phyloP scores from a whole-genome alignment of 2,113 vertebrate genomes.

The Spermophilus dauricus region DNA sequence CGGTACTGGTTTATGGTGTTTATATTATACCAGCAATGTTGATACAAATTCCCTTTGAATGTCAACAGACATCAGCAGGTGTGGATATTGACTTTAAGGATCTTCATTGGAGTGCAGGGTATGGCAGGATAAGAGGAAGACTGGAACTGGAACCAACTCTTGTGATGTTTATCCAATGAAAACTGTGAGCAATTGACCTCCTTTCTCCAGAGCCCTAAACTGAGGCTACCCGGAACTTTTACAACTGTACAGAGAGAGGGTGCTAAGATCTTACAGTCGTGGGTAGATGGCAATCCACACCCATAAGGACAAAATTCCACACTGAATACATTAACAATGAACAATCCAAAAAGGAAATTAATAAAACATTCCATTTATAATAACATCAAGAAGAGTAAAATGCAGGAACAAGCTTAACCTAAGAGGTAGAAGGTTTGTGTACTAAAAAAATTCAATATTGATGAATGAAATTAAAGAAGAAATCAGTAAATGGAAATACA shows the following conservation, averaged over 20 bases:
- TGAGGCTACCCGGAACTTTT: not conserved
- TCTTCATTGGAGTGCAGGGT: not conserved
- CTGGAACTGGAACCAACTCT: not conserved
- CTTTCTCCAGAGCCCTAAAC: not conserved
- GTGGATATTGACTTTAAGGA: not conserved
- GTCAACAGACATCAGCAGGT: not conserved
- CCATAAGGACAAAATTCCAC: not conserved
- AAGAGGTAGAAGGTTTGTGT: not conserved
- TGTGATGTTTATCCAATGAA: not conserved
- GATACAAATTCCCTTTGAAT: not conserved
- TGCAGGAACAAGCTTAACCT: not conserved
- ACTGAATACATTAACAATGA: not conserved
- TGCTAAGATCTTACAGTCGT: not conserved
- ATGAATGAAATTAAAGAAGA: constrained; percentile 22
- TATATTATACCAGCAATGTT: not conserved
- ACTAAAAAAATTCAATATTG: not conserved
- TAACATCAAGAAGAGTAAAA: not conserved
- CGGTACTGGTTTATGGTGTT: not conserved
- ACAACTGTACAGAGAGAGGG: not conserved
- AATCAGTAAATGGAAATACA: not conserved
- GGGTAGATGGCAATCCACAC: not conserved
- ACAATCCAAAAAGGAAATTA: not conserved
- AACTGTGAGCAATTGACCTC: not conserved
- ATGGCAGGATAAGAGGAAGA: not conserved
- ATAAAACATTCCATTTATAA: constrained; percentile 42